Percentiles rank a stretch among this genome's conserved stretches.
Evolutionary conservation across 2,888 invertebrate species (phyloP).

Genomic region (Tenthredo notha): DNA sequence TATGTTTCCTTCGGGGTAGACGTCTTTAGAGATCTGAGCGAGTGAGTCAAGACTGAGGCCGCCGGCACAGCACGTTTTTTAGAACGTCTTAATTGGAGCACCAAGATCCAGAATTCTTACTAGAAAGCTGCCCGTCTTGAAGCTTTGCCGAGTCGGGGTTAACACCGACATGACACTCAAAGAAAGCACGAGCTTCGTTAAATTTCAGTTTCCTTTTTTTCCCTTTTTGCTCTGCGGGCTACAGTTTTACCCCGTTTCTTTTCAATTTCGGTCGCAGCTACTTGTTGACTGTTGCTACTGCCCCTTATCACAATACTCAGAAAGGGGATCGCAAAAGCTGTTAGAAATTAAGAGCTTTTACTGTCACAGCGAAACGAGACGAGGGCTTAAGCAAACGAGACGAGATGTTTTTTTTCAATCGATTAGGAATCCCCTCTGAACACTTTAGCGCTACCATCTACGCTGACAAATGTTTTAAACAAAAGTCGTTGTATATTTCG

Average conservation of each 20-base stretch:
- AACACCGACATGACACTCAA: not conserved
- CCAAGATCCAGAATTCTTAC: not conserved
- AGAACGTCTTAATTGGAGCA: not conserved
- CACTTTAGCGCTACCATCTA: not conserved
- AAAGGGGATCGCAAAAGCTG: not conserved
- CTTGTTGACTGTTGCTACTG: conserved; percentile 28
- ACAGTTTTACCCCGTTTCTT: not conserved
- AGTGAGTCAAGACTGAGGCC: not conserved
- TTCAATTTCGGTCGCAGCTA: not conserved
- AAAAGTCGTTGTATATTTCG: not conserved
- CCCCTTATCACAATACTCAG: conserved; percentile 4
- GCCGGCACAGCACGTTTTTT: not conserved
- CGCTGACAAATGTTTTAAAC: conserved; percentile 34
- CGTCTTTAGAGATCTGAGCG: not conserved
- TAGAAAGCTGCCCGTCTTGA: not conserved
- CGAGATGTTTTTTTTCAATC: not conserved
- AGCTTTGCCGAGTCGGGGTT: not conserved
- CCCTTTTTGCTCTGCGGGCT: not conserved
- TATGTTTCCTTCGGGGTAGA: not conserved
- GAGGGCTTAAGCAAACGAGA: conserved; percentile 12
- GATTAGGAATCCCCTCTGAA: not conserved
- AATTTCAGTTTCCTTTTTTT: not conserved
- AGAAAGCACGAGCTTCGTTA: not conserved
- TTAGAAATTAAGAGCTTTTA: conserved; percentile 27
- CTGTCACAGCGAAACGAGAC: not conserved